Conservation (phyloP, 92 coral and sea anemone species). For the Bergia sp. region DNA sequence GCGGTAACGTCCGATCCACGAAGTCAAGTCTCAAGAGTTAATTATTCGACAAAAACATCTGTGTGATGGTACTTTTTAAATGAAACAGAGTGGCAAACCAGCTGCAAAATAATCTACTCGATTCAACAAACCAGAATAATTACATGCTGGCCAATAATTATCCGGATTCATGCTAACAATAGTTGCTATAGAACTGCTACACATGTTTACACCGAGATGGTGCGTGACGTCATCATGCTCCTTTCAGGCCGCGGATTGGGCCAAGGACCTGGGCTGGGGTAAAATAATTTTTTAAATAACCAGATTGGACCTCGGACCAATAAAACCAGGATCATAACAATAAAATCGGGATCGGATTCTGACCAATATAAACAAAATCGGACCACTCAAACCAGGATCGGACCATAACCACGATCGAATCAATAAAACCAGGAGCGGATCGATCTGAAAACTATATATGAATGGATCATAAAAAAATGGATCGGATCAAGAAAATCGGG, state of each 20-base stretch:
- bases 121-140: slow-evolving; percentile 30
- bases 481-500: too few relatives aligned
- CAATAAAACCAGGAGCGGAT: too few relatives aligned
- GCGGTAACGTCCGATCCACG: background rate
- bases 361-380: too few relatives aligned
- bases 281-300: too few relatives aligned
- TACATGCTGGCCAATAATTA: slow-evolving; percentile 23
- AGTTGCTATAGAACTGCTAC: slow-evolving; percentile 46
- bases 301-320: too few relatives aligned
- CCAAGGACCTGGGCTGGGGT: background rate
- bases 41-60: background rate
- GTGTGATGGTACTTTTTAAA: background rate
- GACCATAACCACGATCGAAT: too few relatives aligned
- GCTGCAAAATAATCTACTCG: slow-evolving; percentile 23
- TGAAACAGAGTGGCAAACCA: background rate
- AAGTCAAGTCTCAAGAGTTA: slow-evolving; percentile 5
- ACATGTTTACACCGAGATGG: slow-evolving; percentile 30
- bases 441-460: too few relatives aligned
- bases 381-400: too few relatives aligned
- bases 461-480: too few relatives aligned
- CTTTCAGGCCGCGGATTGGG: background rate
- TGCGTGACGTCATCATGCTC: slow-evolving; percentile 19
- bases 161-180: slow-evolving; percentile 21
- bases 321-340: too few relatives aligned
- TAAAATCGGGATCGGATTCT: too few relatives aligned